Evolutionary conservation across 2,797 vertebrate genomes (phyloP).

Genomic region (Urophycis tenuis): DNA sequence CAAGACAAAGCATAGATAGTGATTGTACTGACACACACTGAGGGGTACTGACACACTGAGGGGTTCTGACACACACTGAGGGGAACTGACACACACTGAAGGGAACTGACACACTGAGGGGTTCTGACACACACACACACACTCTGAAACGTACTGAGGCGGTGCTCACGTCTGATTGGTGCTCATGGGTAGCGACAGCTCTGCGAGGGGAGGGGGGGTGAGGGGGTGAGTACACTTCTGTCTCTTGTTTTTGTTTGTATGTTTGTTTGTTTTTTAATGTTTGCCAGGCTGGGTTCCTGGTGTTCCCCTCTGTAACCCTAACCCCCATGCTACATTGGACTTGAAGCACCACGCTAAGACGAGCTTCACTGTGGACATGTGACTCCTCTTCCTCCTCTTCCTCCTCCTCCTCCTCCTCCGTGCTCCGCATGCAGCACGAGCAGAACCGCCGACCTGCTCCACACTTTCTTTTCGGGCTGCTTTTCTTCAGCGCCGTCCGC

Average conservation of each 20-base stretch:
- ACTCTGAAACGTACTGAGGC: no score
- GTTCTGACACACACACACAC: no score
- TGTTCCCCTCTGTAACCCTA: conserved; percentile 45
- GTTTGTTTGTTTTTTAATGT: conserved; percentile 24
- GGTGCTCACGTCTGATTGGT: background rate
- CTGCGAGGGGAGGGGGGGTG: conserved; percentile 9
- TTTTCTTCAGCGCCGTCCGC: background rate
- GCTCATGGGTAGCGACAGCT: background rate
- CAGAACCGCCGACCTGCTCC: conserved; percentile 22
- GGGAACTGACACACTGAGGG: no score
- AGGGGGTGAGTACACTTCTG: conserved; percentile 25
- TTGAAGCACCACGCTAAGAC: background rate
- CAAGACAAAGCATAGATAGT: background rate
- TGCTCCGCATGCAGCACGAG: conserved; percentile 23
- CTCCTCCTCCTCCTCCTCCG: conserved; percentile 3
- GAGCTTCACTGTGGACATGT: background rate
- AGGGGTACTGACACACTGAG: no score
- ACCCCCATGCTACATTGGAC: conserved; percentile 8
- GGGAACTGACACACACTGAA: no score
- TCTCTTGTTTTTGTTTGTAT: background rate
- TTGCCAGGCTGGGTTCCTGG: conserved; percentile 71
- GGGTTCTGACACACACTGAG: no score
- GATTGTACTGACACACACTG: background rate
- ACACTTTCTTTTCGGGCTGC: background rate
- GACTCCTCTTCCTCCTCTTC: background rate